Evolutionary conservation across 2,797 vertebrate genomes (phyloP).

Genomic region (Syndactyla subalaris): DNA sequence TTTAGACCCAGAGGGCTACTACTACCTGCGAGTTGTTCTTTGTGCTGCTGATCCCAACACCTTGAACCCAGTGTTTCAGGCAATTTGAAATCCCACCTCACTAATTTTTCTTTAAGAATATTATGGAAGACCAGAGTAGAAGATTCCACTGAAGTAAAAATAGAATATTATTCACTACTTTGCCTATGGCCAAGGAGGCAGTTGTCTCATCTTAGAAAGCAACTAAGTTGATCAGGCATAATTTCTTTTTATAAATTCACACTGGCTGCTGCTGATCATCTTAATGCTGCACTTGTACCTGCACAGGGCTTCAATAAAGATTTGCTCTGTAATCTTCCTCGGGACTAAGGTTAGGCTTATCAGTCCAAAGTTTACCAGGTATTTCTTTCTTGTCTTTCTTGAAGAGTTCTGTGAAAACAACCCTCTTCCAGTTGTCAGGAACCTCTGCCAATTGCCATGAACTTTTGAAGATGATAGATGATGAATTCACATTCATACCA

Average conservation of each 20-base stretch:
- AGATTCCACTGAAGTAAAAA: background rate
- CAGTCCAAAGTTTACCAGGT: background rate
- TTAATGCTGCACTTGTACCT: background rate
- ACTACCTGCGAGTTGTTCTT: background rate
- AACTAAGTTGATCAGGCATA: background rate
- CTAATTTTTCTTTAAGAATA: background rate
- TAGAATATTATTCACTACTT: background rate
- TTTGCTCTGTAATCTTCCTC: background rate
- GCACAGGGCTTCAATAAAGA: background rate
- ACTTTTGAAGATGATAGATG: background rate
- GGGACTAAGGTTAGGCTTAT: background rate
- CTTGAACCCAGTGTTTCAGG: background rate
- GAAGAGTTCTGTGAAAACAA: background rate
- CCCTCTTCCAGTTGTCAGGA: background rate
- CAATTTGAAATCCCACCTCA: background rate
- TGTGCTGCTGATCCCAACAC: background rate
- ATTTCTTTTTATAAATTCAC: background rate
- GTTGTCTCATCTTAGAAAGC: background rate
- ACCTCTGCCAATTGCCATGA: background rate
- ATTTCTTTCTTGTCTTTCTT: background rate
- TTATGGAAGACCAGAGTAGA: background rate
- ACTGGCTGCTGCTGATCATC: background rate
- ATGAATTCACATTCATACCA: background rate
- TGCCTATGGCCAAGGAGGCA: background rate
- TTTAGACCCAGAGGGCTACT: background rate